Evolutionary conservation across 2,888 invertebrate genomes (phyloP), one percentile per base, ranked within the genome.

Genomic region (Nezara viridula): DNA sequence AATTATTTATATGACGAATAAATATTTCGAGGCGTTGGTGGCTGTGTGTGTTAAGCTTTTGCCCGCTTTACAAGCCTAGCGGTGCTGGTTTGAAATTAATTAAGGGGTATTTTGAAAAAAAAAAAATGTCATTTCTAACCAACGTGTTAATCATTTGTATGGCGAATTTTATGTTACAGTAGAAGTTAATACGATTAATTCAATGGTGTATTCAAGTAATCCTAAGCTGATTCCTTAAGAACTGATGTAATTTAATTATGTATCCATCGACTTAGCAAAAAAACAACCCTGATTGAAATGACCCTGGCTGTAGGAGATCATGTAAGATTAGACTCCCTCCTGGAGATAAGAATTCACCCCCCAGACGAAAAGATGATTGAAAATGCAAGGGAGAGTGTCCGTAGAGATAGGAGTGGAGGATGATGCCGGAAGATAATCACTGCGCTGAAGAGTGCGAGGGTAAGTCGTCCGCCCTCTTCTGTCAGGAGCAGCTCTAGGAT

Each of bases 331-430:
- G n/a, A 10, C 32, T 19, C 81, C 44, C 40, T 44, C 24, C 9
- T 0, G 14, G 44, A 81, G 81, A 81, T 81, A 81, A 81, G 81
- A 81, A 81, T 12, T 24, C 21, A 44, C 40, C 81, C 66, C 44
- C 81, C n/a, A 40, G 77, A 40, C 37, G 77, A 44, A n/a, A 40
- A 37, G 77, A 81, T 81, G 81, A 81, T 81, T 81, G 81, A 81
- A 81, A 81, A 44, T 81, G n/a, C 81, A 24, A 81, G 81, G 81
- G 81, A 81, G 81, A 81, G 81, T 81, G 81, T 44, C 24, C 19
- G 40, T n/a, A 12, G 21, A 81, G 81, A 81, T 81, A 81, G 81
- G 7, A 6, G 4, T 7, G 44, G 81, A 44, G 40, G 81, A 81
- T 81, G 81, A 44, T 81, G 81, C 0, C 21, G 32, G 44, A 12